A percentile compares a stretch with the other conserved stretches of the same genome.
Evolutionary conservation across 2,888 invertebrate species (phyloP).

Genomic region (Margaritifera margaritifera): DNA sequence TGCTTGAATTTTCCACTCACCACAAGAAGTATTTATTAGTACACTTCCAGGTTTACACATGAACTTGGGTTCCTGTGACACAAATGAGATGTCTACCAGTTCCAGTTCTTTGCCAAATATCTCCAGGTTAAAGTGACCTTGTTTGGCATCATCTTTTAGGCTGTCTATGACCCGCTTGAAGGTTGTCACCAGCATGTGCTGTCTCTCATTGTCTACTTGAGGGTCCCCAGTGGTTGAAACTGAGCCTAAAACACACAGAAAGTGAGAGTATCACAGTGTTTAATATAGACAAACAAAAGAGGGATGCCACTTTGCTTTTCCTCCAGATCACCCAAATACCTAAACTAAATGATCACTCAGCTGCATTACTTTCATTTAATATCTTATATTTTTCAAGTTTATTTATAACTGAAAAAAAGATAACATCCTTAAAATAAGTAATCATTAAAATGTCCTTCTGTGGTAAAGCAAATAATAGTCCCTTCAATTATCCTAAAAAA

Average conservation of each 20-base stretch:
- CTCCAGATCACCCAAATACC: background rate
- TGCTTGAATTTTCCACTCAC: slow-evolving; percentile 71
- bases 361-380: no score
- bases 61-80: slow-evolving; percentile 57
- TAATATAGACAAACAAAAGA: background rate
- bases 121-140: slow-evolving; percentile 66
- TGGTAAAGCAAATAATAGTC: no score
- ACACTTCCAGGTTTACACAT: slow-evolving; percentile 77
- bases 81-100: slow-evolving; percentile 58
- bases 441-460: no score
- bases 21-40: slow-evolving; percentile 76
- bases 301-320: background rate
- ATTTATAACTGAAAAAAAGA: no score
- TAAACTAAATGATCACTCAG: no score
- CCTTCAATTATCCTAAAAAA: no score
- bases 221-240: slow-evolving; percentile 17
- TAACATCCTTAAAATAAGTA: no score
- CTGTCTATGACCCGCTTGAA: slow-evolving; percentile 55
- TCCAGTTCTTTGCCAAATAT: slow-evolving; percentile 56
- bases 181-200: slow-evolving; percentile 32
- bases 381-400: no score
- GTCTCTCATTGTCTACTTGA: slow-evolving; percentile 19
- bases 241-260: slow-evolving; percentile 14
- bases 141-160: slow-evolving; percentile 64
- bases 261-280: background rate